Percentiles rank a stretch among this genome's conserved stretches.
Conservation (phyloP, 2,797 vertebrate species). For the Balearica regulorum region DNA sequence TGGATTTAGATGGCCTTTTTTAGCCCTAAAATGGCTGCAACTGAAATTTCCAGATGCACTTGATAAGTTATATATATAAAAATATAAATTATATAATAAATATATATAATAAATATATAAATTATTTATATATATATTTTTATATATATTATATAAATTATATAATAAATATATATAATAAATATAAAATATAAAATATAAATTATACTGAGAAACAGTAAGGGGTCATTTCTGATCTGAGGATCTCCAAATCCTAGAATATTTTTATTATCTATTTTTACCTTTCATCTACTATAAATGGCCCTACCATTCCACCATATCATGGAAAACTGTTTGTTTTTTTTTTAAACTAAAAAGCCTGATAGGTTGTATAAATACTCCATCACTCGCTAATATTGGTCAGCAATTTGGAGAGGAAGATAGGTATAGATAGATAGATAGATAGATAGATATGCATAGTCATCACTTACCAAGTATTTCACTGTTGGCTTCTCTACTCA, state of each 20-base stretch:
- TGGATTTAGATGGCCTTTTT: neutral
- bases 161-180: no score
- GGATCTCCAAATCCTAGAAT: neutral
- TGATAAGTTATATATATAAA: no score
- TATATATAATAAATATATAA: no score
- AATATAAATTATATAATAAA: no score
- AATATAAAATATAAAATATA: no score
- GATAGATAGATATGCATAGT: neutral
- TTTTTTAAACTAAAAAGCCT: neutral
- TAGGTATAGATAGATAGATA: no score
- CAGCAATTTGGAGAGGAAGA: neutral
- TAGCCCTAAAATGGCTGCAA: neutral
- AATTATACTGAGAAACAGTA: neutral
- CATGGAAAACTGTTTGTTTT: neutral
- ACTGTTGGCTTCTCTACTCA: constrained; percentile 51
- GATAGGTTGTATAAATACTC: neutral
- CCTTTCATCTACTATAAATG: neutral
- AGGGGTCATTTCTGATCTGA: neutral
- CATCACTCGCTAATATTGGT: neutral
- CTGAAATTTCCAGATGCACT: neutral
- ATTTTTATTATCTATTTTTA: neutral
- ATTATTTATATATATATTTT: no score
- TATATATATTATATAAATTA: no score
- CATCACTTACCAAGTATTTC: neutral
- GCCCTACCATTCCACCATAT: neutral